phyloP scores from a whole-genome alignment of 1,140 invertebrate species.

The Coelopa frigida region DNA sequence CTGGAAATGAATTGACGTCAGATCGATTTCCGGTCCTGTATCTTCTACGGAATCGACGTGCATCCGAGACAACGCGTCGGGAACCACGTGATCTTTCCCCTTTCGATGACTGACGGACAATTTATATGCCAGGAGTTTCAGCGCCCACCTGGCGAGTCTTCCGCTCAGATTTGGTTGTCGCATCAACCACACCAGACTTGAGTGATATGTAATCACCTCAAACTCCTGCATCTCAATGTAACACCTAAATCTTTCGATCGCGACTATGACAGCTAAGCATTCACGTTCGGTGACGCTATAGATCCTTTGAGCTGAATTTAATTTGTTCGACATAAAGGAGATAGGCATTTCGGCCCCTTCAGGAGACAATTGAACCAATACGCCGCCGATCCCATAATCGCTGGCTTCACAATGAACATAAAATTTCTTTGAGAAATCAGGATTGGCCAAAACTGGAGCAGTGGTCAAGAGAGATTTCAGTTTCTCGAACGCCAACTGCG shows the following conservation, averaged over 20 bases:
- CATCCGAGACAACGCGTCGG: conserved; percentile 13
- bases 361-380: conserved; percentile 29
- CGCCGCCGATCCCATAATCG: conserved; percentile 29
- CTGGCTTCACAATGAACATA: conserved; percentile 29
- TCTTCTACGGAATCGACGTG: neutral
- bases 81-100: conserved; percentile 26
- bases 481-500: conserved; percentile 2
- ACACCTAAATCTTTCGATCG: conserved; percentile 38
- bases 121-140: conserved; percentile 25
- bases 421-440: conserved; percentile 20
- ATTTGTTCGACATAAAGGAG: conserved; percentile 30
- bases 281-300: conserved; percentile 18
- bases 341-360: conserved; percentile 21
- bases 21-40: too few species aligned
- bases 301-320: conserved; percentile 29
- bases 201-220: conserved; percentile 34
- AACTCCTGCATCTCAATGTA: conserved; percentile 44
- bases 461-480: conserved; percentile 3
- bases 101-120: conserved; percentile 31
- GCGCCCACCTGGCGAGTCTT: conserved; percentile 26
- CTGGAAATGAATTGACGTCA: too few species aligned
- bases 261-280: conserved; percentile 43
- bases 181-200: conserved; percentile 22
- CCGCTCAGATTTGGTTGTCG: conserved; percentile 38
- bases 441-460: conserved; percentile 24